phyloP scores from a whole-genome alignment of 2,888 invertebrate genomes.

The Mesorhabditis sp. region DNA sequence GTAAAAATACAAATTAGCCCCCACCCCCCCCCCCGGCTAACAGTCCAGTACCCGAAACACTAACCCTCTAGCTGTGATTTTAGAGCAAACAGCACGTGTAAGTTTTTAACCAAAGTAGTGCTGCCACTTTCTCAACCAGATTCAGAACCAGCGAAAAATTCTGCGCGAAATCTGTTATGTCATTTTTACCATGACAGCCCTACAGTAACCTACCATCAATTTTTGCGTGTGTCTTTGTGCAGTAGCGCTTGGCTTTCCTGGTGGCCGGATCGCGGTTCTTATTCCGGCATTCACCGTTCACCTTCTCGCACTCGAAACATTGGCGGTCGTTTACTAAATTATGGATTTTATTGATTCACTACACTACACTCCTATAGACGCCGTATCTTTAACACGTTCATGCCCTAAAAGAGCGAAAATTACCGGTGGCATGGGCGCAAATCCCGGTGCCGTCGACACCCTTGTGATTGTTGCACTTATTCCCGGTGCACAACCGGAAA shows the following conservation, averaged over 20 bases:
- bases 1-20: too few relatives aligned
- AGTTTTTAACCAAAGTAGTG: too few relatives aligned
- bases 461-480: not conserved
- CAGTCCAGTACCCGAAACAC: too few relatives aligned
- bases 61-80: too few relatives aligned
- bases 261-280: not conserved
- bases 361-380: not conserved
- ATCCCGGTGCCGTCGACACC: not conserved
- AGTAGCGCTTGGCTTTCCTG: not conserved
- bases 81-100: too few relatives aligned
- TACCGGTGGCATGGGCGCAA: not conserved
- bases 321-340: not conserved
- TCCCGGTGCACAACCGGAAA: not conserved
- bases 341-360: not conserved
- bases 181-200: too few relatives aligned
- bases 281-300: constrained; percentile 2
- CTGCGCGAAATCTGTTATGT: too few relatives aligned
- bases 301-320: not conserved
- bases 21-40: too few relatives aligned
- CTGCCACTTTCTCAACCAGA: too few relatives aligned
- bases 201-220: not conserved
- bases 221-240: not conserved
- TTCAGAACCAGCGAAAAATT: too few relatives aligned
- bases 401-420: not conserved
- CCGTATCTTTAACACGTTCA: not conserved